Evolutionary conservation across 2,797 vertebrate genomes (phyloP).

Genomic region (Lerista edwardsae): DNA sequence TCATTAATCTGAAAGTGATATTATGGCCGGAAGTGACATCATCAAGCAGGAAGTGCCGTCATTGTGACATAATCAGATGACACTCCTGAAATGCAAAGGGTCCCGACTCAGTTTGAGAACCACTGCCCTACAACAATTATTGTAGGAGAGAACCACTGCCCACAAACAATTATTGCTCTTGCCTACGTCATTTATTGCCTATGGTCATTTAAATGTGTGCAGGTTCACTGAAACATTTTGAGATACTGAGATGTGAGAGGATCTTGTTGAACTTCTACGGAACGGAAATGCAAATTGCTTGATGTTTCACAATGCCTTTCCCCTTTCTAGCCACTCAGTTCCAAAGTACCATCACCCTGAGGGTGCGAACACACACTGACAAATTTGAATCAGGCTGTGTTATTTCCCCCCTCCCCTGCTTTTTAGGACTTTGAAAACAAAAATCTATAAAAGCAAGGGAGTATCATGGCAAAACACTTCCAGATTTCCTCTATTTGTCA

Average conservation of each 20-base stretch:
- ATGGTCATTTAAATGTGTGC: not conserved
- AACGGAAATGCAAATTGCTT: not conserved
- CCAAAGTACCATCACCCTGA: not conserved
- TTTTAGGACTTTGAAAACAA: not conserved
- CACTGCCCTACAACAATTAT: too few species aligned
- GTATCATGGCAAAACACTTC: conserved; percentile 36
- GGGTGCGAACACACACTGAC: not conserved
- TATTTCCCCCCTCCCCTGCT: not conserved
- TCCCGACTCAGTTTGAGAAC: too few species aligned
- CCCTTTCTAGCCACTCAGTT: not conserved
- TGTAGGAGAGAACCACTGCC: too few species aligned
- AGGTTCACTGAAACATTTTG: not conserved
- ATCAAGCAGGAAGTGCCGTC: too few species aligned
- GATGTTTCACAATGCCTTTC: not conserved
- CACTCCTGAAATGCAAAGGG: too few species aligned
- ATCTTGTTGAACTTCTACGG: not conserved
- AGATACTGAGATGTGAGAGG: not conserved
- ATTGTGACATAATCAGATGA: too few species aligned
- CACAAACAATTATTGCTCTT: not conserved
- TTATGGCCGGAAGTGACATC: too few species aligned
- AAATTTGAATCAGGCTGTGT: not conserved
- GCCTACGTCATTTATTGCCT: too few species aligned
- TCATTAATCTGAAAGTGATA: too few species aligned
- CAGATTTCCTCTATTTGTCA: conserved; percentile 64
- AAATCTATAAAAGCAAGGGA: not conserved